These are phyloP conservation scores for Podarcis siculus DNA, from an alignment of 2,797 vertebrate genomes.

Conservation along the genomic window DNA sequence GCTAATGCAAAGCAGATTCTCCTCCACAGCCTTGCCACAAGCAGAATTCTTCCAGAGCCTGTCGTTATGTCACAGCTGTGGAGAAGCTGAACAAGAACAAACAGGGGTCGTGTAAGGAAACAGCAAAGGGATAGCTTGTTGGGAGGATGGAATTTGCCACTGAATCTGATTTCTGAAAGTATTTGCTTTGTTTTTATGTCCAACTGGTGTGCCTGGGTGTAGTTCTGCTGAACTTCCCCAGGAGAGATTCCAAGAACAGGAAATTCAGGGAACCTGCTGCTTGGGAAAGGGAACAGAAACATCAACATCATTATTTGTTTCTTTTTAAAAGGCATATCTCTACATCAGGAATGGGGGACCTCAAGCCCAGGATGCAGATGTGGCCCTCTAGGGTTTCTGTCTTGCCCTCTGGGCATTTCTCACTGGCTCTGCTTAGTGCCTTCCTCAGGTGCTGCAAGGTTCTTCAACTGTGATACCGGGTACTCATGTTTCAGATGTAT, in stretches of 20 bases:
- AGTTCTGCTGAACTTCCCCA: slow-evolving; percentile 13
- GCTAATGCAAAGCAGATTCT: slow-evolving; percentile 72
- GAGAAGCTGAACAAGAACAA: slow-evolving; percentile 54
- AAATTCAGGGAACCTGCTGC: fast-evolving
- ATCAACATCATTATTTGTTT: background rate
- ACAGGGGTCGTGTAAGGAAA: slow-evolving; percentile 68
- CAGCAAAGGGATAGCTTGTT: slow-evolving; percentile 28
- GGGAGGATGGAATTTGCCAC: slow-evolving; percentile 53
- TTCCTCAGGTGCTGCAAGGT: no score
- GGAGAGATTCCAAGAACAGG: slow-evolving; percentile 25
- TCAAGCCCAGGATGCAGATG: no score
- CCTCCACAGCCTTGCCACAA: slow-evolving; percentile 56
- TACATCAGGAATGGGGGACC: no score
- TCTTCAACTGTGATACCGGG: no score
- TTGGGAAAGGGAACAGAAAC: background rate
- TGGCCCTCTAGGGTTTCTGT: no score
- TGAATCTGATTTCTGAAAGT: slow-evolving; percentile 55
- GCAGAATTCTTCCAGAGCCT: slow-evolving; percentile 67
- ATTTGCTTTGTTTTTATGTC: slow-evolving; percentile 44
- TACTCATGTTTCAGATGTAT: no score
- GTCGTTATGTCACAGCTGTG: slow-evolving; percentile 69
- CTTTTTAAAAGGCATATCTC: background rate
- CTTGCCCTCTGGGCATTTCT: no score
- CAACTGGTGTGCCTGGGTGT: slow-evolving; percentile 12
- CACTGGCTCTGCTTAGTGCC: no score